phyloP scores from a whole-genome alignment of 2,113 vertebrate genomes.

The Antechinus stuartii region DNA sequence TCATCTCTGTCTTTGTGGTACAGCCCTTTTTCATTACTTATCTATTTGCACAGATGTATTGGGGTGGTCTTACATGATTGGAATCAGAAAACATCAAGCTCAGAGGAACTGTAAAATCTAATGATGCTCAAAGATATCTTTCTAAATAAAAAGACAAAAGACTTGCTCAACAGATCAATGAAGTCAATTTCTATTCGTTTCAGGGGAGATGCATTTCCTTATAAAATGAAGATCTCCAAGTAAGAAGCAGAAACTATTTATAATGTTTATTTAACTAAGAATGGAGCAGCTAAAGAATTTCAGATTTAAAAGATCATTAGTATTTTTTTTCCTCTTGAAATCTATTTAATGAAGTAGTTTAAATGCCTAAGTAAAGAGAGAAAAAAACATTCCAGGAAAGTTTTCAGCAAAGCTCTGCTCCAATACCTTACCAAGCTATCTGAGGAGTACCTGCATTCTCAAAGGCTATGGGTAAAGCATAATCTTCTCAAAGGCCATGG shows the following conservation, averaged over 20 bases:
- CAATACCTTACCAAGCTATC: not conserved
- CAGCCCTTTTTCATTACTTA: constrained; percentile 39
- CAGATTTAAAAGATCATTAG: constrained; percentile 38
- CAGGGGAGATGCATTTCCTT: constrained; percentile 23
- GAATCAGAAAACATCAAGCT: not conserved
- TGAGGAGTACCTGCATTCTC: not conserved
- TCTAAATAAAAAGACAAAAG: constrained; percentile 47
- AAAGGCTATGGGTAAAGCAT: not conserved
- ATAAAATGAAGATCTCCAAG: constrained; percentile 27
- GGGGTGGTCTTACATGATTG: not conserved
- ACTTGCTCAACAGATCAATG: not conserved
- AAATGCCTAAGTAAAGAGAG: not conserved
- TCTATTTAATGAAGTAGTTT: not conserved
- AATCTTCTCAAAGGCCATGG: not conserved
- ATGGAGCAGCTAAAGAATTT: not conserved
- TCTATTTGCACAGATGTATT: not conserved
- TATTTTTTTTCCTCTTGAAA: constrained; percentile 17
- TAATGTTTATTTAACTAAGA: constrained; percentile 53
- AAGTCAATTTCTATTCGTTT: constrained; percentile 11
- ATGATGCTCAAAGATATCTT: not conserved
- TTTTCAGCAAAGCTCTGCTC: not conserved
- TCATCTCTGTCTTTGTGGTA: constrained; percentile 24
- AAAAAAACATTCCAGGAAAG: not conserved
- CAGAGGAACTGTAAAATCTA: constrained; percentile 30
- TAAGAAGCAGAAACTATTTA: constrained; percentile 26